Evolutionary conservation across 1,140 invertebrate species (phyloP), one percentile per base, ranked within the genome.

Genomic region (Bombus consobrinus): DNA sequence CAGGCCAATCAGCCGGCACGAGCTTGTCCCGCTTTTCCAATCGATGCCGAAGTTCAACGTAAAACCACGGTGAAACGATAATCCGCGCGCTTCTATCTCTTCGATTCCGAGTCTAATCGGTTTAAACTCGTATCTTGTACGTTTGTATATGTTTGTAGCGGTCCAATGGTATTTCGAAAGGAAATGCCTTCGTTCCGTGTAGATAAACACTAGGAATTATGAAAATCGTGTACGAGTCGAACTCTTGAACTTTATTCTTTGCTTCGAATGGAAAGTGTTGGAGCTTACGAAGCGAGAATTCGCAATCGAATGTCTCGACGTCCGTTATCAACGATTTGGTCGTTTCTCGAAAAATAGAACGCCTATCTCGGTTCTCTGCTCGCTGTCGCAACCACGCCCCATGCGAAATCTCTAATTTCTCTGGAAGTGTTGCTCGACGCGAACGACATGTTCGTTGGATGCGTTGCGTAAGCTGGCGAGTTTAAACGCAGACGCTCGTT

Each of bases 1-100:
- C 92, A 94, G 92, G 92, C 91, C 94, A 94, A 94, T 94, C 92
- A 92, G 84, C 89, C 81, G 41, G 77, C 76, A 83, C 93, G 91
- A 94, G 94, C 93, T 91, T 91, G 89, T 88, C 81, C 88, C 74
- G 83, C 88, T 90, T 92, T 89, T 91, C 87, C 85, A 92, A 90
- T 91, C 80, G 87, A 89, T 82, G 87, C 85, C 66, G 41, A 64
- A 72, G 88, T 73, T 81, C 32, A 68, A 34, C 81, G 80, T 69
- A 62, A 71, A 73, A 80, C 32, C 71, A 37, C 80, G 83, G 66
- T 86, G 37, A 71, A 57, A 66, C 37, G 81, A 73, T 87, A 81
- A 83, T 89, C 68, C 41, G 64, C n/a, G 64, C 34, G 82, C 43
- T 37, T 34, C 8, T 12, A 3, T n/a, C 28, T 62, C 25, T 15